Evolutionary conservation across 2,888 invertebrate genomes (phyloP).

Genomic region (Drosophila setosimentum): DNA sequence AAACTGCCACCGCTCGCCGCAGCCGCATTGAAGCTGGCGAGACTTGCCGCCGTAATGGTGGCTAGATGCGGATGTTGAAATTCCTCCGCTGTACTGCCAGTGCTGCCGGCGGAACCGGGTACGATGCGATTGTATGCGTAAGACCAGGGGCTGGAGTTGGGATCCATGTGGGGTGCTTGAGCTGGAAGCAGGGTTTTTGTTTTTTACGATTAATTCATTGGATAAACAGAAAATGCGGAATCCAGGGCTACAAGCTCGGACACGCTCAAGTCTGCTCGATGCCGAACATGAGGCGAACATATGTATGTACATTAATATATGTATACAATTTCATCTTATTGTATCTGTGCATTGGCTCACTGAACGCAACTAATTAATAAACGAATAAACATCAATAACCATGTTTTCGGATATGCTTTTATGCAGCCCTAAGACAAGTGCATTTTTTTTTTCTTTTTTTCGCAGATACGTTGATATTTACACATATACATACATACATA

Average conservation of each 20-base stretch:
- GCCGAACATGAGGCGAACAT: constrained; percentile 18
- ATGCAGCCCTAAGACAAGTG: constrained; percentile 55
- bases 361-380: not conserved
- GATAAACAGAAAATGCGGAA: constrained; percentile 37
- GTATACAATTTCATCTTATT: constrained; percentile 7
- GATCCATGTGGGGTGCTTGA: constrained; percentile 89
- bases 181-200: constrained; percentile 44
- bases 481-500: constrained; percentile 47
- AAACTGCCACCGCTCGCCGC: constrained; percentile 86
- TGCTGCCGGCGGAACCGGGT: constrained; percentile 88
- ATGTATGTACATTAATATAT: constrained; percentile 18
- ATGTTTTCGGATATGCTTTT: constrained; percentile 17
- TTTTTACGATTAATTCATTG: constrained; percentile 22
- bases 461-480: constrained; percentile 46
- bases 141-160: constrained; percentile 93
- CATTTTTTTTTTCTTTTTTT: constrained; percentile 34
- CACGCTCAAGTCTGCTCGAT: constrained; percentile 26
- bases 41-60: constrained; percentile 86
- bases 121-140: constrained; percentile 93
- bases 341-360: not conserved
- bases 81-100: constrained; percentile 88
- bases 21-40: constrained; percentile 87
- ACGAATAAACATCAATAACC: constrained; percentile 7
- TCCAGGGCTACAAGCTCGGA: constrained; percentile 33
- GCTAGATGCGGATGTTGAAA: constrained; percentile 90